Conservation (phyloP, 1,140 invertebrate genomes). For the Drusus annulatus region DNA sequence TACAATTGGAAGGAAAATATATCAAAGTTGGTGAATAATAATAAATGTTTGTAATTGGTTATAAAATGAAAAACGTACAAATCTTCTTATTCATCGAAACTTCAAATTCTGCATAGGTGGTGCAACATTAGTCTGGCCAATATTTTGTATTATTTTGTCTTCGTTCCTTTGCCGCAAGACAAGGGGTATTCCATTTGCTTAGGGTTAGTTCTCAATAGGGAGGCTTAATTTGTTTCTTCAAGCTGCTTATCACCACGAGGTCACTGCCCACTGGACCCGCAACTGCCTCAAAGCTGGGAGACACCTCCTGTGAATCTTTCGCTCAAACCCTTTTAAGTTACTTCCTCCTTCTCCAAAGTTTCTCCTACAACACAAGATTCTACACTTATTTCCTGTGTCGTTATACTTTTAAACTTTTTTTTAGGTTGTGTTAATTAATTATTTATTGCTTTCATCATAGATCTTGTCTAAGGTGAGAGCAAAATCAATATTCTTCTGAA, state of each 20-base stretch:
- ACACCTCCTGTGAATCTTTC: not conserved
- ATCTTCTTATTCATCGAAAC: not conserved
- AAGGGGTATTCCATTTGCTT: not conserved
- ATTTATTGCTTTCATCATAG: conserved; percentile 41
- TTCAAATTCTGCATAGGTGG: not conserved
- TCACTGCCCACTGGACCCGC: not conserved
- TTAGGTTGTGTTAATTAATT: conserved; percentile 31
- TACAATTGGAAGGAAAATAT: not conserved
- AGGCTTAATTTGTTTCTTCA: not conserved
- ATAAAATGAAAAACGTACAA: no score
- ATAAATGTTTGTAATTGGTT: no score
- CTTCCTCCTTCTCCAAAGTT: not conserved
- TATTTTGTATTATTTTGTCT: conserved; percentile 1
- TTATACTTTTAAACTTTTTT: conserved; percentile 27
- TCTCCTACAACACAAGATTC: not conserved
- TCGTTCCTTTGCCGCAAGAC: not conserved
- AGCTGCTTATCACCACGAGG: not conserved
- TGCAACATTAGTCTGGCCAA: not conserved
- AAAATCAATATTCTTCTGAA: not conserved
- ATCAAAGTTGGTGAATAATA: not conserved
- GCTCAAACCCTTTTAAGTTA: not conserved
- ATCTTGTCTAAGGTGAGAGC: conserved; percentile 24
- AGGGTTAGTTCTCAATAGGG: conserved; percentile 25
- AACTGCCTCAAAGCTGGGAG: not conserved
- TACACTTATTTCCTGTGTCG: conserved; percentile 17